Conservation (phyloP, 2,113 vertebrate species). For the Melospiza georgiana region DNA sequence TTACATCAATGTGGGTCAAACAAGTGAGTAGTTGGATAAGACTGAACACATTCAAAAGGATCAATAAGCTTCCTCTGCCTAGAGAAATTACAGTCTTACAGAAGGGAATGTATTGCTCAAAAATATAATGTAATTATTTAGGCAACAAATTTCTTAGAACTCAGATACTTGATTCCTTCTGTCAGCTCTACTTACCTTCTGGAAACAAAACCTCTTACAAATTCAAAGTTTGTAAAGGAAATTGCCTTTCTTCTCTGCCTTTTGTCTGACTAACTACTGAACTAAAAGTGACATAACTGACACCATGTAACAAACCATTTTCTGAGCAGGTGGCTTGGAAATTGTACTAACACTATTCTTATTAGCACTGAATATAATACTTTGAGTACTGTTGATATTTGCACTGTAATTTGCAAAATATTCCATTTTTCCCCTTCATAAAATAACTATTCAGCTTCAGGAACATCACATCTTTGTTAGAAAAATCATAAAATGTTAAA, state of each 20-base stretch:
- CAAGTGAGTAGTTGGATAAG: background rate
- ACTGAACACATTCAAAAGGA: background rate
- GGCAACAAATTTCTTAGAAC: background rate
- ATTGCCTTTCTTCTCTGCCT: constrained; percentile 17
- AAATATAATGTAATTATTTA: constrained; percentile 9
- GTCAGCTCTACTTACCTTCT: background rate
- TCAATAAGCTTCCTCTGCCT: background rate
- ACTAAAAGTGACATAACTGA: background rate
- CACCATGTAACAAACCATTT: background rate
- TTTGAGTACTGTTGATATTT: background rate
- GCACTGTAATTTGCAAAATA: background rate
- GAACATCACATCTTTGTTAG: background rate
- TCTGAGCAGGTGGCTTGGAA: constrained; percentile 15
- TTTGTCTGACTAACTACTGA: constrained; percentile 16
- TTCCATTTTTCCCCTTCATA: accelerated
- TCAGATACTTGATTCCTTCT: background rate
- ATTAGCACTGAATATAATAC: background rate
- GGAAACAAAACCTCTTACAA: background rate
- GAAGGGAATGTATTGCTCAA: background rate
- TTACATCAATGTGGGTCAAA: background rate
- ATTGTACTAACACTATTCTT: background rate
- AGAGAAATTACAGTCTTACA: background rate
- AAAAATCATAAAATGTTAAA: background rate
- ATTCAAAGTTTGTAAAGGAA: background rate
- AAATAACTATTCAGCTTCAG: background rate